Evolutionary conservation across 1,140 invertebrate species (phyloP), one percentile per base, ranked within the genome.

Genomic region (Coptotermes formosanus): DNA sequence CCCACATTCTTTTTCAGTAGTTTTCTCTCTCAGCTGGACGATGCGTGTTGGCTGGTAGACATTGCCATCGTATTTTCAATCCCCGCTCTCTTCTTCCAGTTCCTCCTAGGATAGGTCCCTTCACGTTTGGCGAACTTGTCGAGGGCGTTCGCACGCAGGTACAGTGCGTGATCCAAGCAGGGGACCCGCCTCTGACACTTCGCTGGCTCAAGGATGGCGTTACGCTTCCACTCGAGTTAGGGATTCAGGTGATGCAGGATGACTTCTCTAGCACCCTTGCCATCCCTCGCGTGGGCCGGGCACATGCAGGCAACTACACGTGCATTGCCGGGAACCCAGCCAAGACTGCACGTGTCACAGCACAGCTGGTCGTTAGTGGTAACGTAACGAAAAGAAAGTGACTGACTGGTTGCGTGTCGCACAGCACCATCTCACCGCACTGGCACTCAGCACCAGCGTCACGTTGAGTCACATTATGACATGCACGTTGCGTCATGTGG

Each of bases 71-170:
- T 21, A 69, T 69, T 69, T 43, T 55, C 55, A 85, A 85, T 9
- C 30, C 52, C 85, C 85, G 83, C 83, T 86, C n/a, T 86, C 82
- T 89, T 87, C 85, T 89, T 89, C 12, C 88, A 93, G 92, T 92
- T 85, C 91, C 91, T 45, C 92, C 92, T 30, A 88, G 89, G 55
- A 93, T 92, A 91, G 87, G 91, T 0, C 89, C 90, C 25, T 91
- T 92, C 87, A 84, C 88, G 38, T 88, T 88, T 82, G 88, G 88
- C 48, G 87, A 90, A 25, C 88, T 91, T 75, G 89, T 90, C 75
- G 91, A 92, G 89, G 93, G 92, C n/a, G 91, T 93, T 87, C 89
- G 92, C 84, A 91, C 92, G 14, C 91, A 91, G 38, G 89, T 93
- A 59, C 92, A 92, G 12, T 93, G 93, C 89, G 90, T 91, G 2